Evolutionary conservation across 1,140 invertebrate genomes (phyloP).

Genomic region (Diuraphis noxia): DNA sequence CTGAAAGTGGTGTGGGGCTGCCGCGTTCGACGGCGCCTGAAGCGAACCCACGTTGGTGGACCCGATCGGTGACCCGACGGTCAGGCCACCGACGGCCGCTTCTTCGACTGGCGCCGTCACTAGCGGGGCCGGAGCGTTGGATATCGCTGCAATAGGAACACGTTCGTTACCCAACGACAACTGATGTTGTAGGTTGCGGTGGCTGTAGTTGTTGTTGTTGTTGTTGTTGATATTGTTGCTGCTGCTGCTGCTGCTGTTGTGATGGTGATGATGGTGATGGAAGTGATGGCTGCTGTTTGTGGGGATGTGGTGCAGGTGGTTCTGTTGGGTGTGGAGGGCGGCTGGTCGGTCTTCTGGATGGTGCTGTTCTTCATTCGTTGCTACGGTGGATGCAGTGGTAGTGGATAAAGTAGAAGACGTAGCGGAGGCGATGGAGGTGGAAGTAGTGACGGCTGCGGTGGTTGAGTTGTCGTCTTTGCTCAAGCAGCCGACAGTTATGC

Average conservation of each 20-base stretch:
- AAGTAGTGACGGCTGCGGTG: background rate
- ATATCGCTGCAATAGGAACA: conserved; percentile 11
- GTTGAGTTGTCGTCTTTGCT: conserved; percentile 29
- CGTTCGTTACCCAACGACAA: conserved; percentile 32
- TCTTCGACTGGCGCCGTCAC: conserved; percentile 25
- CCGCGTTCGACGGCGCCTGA: conserved; percentile 10
- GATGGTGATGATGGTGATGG: conserved; percentile 53
- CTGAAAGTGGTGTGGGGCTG: conserved; percentile 26
- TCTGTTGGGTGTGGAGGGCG: conserved; percentile 37
- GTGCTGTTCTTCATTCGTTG: background rate
- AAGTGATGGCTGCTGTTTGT: background rate
- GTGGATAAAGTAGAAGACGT: conserved; percentile 54
- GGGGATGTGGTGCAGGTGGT: background rate
- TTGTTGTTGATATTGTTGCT: too few species aligned
- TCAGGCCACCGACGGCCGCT: conserved; percentile 53
- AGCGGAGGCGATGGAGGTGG: background rate
- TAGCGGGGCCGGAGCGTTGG: background rate
- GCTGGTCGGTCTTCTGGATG: background rate
- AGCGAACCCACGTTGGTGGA: conserved; percentile 55
- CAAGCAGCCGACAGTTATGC: conserved; percentile 45
- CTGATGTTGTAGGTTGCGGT: background rate
- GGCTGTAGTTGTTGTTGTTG: background rate
- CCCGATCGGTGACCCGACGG: conserved; percentile 55
- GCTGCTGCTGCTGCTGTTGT: background rate
- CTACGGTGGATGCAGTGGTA: background rate